Evolutionary conservation across 2,888 invertebrate species (phyloP).

Genomic region (Himalopsyche anomala): DNA sequence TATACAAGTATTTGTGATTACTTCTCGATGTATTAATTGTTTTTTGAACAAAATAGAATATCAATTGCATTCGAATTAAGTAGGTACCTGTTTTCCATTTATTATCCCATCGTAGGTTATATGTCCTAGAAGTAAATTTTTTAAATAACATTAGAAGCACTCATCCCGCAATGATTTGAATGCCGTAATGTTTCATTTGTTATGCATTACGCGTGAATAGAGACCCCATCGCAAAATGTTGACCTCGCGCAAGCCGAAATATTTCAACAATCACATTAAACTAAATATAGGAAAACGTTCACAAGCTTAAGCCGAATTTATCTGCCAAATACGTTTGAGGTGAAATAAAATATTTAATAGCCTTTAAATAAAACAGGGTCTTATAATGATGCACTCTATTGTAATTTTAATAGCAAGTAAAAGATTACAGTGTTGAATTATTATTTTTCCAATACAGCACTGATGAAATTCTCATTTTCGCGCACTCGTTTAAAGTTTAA

Average conservation of each 20-base stretch:
- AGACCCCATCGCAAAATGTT: slow-evolving; percentile 31
- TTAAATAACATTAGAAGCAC: slow-evolving; percentile 52
- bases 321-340: slow-evolving; percentile 60
- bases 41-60: slow-evolving; percentile 43
- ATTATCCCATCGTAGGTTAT: slow-evolving; percentile 51
- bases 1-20: slow-evolving; percentile 44
- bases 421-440: slow-evolving; percentile 51
- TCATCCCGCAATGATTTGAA: slow-evolving; percentile 45
- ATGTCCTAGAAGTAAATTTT: slow-evolving; percentile 51
- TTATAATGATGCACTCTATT: slow-evolving; percentile 59
- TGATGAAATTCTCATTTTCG: slow-evolving; percentile 53
- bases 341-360: slow-evolving; percentile 62
- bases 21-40: slow-evolving; percentile 48
- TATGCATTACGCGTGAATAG: slow-evolving; percentile 35
- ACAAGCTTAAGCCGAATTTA: slow-evolving; percentile 66
- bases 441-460: slow-evolving; percentile 51
- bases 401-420: slow-evolving; percentile 58
- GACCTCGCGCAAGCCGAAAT: slow-evolving; percentile 35
- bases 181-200: slow-evolving; percentile 45
- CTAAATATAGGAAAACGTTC: slow-evolving; percentile 55
- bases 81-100: slow-evolving; percentile 62
- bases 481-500: slow-evolving; percentile 57
- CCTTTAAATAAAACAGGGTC: slow-evolving; percentile 66
- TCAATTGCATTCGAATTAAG: slow-evolving; percentile 46
- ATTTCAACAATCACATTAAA: slow-evolving; percentile 35